phyloP scores from a whole-genome alignment of 1,140 invertebrate genomes.

The Dendrolimus kikuchii region DNA sequence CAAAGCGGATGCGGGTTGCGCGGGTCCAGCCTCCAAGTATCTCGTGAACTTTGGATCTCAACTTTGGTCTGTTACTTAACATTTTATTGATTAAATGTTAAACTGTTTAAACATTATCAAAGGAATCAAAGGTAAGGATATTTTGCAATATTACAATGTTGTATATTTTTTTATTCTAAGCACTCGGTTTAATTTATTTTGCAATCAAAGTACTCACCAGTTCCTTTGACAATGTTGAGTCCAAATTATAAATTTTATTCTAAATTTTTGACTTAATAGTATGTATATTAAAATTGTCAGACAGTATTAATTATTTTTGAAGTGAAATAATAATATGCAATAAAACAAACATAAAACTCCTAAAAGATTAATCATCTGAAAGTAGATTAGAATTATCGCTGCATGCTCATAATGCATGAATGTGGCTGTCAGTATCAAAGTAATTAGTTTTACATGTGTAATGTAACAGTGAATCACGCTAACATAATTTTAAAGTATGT shows the following conservation, averaged over 20 bases:
- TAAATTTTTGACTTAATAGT: too few relatives aligned
- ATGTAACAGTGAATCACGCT: not conserved
- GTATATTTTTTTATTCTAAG: too few relatives aligned
- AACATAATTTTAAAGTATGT: not conserved
- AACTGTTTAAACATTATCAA: conserved; percentile 13
- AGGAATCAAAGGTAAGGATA: conserved; percentile 6
- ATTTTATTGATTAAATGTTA: too few relatives aligned
- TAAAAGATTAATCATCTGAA: conserved; percentile 12
- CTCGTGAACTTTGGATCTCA: conserved; percentile 36
- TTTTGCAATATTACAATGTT: too few relatives aligned
- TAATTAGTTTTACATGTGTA: conserved; percentile 12
- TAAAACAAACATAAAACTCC: not conserved
- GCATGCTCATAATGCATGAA: conserved; percentile 22
- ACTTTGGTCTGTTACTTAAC: conserved; percentile 36
- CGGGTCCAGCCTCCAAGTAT: conserved; percentile 64
- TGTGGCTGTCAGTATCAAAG: conserved; percentile 21
- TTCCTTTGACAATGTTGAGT: too few relatives aligned
- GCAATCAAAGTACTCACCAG: too few relatives aligned
- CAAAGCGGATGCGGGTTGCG: conserved; percentile 48
- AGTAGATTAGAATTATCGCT: conserved; percentile 13
- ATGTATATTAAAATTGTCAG: too few relatives aligned
- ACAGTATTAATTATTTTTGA: too few relatives aligned
- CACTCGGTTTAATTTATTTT: too few relatives aligned
- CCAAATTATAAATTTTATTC: too few relatives aligned
- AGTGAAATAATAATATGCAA: not conserved